These are phyloP conservation scores for Grus americana DNA, from an alignment of 2,113 vertebrate species.

Conservation along the genomic window DNA sequence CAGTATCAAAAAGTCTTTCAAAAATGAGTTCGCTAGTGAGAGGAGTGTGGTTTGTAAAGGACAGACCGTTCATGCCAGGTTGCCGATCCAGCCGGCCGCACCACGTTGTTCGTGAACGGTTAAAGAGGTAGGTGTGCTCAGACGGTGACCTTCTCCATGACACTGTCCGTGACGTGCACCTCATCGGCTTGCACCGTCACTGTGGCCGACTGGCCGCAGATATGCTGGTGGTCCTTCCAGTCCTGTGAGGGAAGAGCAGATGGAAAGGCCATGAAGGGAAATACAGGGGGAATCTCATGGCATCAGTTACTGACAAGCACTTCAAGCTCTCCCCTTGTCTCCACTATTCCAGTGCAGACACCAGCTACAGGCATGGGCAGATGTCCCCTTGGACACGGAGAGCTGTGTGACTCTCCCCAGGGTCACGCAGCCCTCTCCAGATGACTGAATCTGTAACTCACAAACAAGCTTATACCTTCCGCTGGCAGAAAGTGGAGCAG, in stretches of 20 bases:
- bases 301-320: background rate
- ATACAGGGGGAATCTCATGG: background rate
- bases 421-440: background rate
- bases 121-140: slow-evolving; percentile 39
- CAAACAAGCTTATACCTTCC: slow-evolving; percentile 80
- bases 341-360: background rate
- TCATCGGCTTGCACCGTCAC: slow-evolving; percentile 80
- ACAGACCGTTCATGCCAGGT: background rate
- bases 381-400: too few species aligned
- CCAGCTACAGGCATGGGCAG: background rate
- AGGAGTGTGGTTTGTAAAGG: background rate
- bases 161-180: slow-evolving; percentile 80
- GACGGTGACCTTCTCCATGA: slow-evolving; percentile 85
- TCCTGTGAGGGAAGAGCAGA: slow-evolving; percentile 77
- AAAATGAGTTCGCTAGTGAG: background rate
- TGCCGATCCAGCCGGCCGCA: slow-evolving; percentile 26
- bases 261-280: background rate
- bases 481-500: slow-evolving; percentile 96
- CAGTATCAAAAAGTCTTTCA: background rate
- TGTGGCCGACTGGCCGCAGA: slow-evolving; percentile 82
- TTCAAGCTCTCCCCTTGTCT: background rate
- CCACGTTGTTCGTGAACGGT: background rate
- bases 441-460: background rate
- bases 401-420: background rate
- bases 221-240: slow-evolving; percentile 97